Percentiles rank a stretch among this genome's conserved stretches.
Conservation (phyloP, 2,888 invertebrate species). For the Plutella xylostella region DNA sequence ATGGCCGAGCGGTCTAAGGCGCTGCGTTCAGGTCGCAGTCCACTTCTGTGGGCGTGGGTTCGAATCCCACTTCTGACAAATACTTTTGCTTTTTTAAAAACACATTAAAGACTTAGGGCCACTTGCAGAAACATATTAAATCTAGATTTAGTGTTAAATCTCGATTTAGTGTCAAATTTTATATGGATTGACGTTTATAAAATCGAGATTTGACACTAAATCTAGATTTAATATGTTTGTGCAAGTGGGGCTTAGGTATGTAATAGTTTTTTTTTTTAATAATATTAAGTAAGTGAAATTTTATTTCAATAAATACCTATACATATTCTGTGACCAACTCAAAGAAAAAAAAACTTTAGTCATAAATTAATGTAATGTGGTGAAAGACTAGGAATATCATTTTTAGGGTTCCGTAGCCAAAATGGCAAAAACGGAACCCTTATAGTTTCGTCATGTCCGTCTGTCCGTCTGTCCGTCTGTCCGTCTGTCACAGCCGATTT, state of each 20-base stretch:
- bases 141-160: no score
- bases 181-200: no score
- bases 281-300: neutral
- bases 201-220: no score
- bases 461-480: neutral
- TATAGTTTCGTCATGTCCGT: neutral
- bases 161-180: no score
- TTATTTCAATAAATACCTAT: neutral
- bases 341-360: no score
- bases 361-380: no score
- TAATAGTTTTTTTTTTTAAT: neutral
- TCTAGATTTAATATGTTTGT: no score
- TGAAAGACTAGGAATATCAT: no score
- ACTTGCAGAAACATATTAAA: no score
- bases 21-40: slow-evolving; percentile 65
- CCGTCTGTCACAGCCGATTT: neutral
- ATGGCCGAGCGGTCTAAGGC: slow-evolving; percentile 24
- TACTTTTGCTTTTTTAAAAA: slow-evolving; percentile 5
- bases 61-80: slow-evolving; percentile 62
- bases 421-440: neutral
- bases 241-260: neutral
- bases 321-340: no score
- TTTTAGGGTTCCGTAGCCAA: neutral
- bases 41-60: slow-evolving; percentile 65
- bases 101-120: no score